Evolutionary conservation across 2,797 vertebrate species (phyloP).

Genomic region (Gymnopithys bicolor): DNA sequence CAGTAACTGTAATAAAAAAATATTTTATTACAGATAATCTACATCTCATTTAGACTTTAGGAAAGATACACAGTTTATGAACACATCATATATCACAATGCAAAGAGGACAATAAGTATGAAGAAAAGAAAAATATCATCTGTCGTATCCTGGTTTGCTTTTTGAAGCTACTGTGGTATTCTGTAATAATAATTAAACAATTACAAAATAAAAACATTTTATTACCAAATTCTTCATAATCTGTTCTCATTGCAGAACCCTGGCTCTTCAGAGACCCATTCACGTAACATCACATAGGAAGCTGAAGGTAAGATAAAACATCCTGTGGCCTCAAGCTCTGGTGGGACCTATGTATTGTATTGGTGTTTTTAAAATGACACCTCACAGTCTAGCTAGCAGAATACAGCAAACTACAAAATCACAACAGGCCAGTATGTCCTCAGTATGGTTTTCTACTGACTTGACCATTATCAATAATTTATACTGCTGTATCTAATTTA

Average conservation of each 20-base stretch:
- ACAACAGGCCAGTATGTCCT: neutral
- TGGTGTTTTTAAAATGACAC: neutral
- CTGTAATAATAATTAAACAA: neutral
- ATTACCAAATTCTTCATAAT: neutral
- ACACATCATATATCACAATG: neutral
- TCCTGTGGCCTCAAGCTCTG: neutral
- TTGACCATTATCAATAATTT: neutral
- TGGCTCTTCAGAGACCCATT: neutral
- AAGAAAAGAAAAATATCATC: neutral
- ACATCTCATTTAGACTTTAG: neutral
- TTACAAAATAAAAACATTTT: neutral
- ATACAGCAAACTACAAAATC: neutral
- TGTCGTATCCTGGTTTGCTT: neutral
- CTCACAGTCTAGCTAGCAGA: neutral
- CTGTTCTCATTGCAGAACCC: slow-evolving; percentile 41
- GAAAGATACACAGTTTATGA: neutral
- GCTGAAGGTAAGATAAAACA: slow-evolving; percentile 69
- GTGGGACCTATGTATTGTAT: neutral
- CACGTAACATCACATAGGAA: neutral
- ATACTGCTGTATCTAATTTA: neutral
- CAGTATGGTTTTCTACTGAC: neutral
- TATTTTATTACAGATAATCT: slow-evolving; percentile 20
- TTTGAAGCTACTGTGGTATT: neutral
- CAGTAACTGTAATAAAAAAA: neutral
- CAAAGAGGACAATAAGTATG: neutral